Evolutionary conservation across 2,888 invertebrate genomes (phyloP), one percentile per base, ranked within the genome.

Genomic region (Eurytoma californica): DNA sequence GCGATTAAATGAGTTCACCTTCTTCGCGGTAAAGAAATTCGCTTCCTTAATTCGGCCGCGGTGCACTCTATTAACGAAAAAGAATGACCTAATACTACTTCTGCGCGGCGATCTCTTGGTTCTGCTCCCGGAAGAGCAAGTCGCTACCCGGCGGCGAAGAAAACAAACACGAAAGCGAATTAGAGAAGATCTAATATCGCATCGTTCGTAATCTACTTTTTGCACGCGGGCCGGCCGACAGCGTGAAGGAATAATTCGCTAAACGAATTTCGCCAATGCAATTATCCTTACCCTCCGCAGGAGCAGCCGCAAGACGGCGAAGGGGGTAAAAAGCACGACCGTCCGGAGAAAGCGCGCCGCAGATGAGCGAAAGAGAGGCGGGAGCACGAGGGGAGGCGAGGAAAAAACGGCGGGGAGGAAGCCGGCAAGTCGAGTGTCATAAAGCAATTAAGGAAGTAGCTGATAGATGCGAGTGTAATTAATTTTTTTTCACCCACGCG

Each of bases 211-310:
- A 80, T 69, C 65, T 63, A 77, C 47, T 80, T 80, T 80, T 80
- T 73, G 69, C 60, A 47, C 5, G 60, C 9, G 24, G 0, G 60
- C 9, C 53, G 13, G 39, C 28, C 47, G 58, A 51, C 14, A 81
- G 83, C 79, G 83, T 82, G 83, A 84, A 83, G 84, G 84, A 84
- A 84, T 85, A 85, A 84, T 84, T 84, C 83, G 83, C 84, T 85
- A 86, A 86, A 83, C 84, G 86, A 86, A 87, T 87, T 86, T 86
- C 84, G 83, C 84, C 85, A 83, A 84, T 84, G 85, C 85, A 86
- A 86, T 86, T 86, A 86, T 85, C 85, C 84, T 83, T 82, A 84
- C 80, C 84, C 79, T 72, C 80, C 81, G 82, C 72, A 67, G 66
- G n/a, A 68, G 47, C 70, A 16, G 51, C 67, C 67, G 67, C 72